Percentiles rank a stretch among this genome's conserved stretches.
These are phyloP conservation scores for Perizoma flavofasciatum DNA, from an alignment of 2,888 invertebrate species.

Conservation along the genomic window DNA sequence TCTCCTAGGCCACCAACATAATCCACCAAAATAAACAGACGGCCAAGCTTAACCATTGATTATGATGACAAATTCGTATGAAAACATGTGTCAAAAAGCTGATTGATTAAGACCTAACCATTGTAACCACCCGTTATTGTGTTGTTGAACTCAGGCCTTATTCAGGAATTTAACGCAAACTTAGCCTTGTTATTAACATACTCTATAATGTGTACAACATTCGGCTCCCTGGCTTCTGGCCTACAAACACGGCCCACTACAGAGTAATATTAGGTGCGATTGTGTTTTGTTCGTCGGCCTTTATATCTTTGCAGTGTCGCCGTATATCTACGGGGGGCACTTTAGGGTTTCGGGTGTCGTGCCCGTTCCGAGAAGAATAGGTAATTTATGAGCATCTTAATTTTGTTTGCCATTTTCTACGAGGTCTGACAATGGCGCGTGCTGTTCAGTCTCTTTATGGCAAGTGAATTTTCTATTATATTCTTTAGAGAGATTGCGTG, in stretches of 20 bases:
- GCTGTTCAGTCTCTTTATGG: conserved; percentile 24
- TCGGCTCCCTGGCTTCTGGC: conserved; percentile 5
- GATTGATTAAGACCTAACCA: too few relatives aligned
- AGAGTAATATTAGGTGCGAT: conserved; percentile 49
- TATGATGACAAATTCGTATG: too few relatives aligned
- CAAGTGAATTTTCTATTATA: conserved; percentile 8
- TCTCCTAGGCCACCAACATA: too few relatives aligned
- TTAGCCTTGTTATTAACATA: too few relatives aligned
- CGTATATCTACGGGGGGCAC: conserved; percentile 40
- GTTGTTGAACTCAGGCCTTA: too few relatives aligned
- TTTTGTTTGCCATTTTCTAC: conserved; percentile 39
- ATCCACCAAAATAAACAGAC: too few relatives aligned
- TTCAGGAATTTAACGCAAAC: too few relatives aligned
- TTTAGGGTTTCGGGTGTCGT: conserved; percentile 39
- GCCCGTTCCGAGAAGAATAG: conserved; percentile 39
- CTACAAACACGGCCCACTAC: conserved; percentile 48
- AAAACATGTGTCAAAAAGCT: too few relatives aligned
- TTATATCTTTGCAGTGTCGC: conserved; percentile 37
- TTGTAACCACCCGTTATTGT: too few relatives aligned
- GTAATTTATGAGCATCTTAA: conserved; percentile 41
- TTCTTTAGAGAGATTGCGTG: conserved; percentile 13
- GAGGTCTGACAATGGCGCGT: conserved; percentile 26
- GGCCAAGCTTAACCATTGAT: too few relatives aligned
- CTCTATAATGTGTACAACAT: too few relatives aligned
- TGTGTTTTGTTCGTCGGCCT: conserved; percentile 38